A percentile compares a stretch with the other conserved stretches of the same genome.
Conservation (phyloP, 2,888 invertebrate genomes). For the Deroplatys truncata region DNA sequence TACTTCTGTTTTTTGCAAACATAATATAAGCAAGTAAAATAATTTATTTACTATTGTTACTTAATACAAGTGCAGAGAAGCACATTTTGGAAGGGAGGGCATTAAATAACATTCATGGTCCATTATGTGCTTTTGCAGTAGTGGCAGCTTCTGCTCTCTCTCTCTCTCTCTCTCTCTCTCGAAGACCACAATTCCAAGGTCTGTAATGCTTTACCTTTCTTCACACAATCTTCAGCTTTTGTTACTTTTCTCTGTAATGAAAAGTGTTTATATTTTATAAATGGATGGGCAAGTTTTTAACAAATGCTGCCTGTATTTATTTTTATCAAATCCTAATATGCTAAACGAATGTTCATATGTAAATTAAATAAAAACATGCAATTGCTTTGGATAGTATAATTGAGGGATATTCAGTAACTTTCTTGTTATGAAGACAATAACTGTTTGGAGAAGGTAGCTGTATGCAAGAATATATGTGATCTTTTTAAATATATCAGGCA, state of each 20-base stretch:
- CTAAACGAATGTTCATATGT: not conserved
- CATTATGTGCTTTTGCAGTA: not conserved
- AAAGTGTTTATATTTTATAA: not conserved
- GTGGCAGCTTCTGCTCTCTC: slow-evolving; percentile 45
- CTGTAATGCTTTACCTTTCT: slow-evolving; percentile 53
- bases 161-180: slow-evolving; percentile 45
- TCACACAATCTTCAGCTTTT: slow-evolving; percentile 49
- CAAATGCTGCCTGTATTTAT: not conserved
- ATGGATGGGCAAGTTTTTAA: not conserved
- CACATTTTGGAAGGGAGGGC: too few relatives aligned
- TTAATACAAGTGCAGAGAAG: not conserved
- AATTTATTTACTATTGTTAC: not conserved
- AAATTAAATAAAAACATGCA: not conserved
- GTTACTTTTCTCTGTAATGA: not conserved
- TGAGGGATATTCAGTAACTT: too few relatives aligned
- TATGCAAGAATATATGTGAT: too few relatives aligned
- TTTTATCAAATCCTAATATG: not conserved
- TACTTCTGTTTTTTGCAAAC: too few relatives aligned
- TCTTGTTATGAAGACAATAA: too few relatives aligned
- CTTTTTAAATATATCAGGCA: too few relatives aligned
- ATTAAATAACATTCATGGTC: too few relatives aligned
- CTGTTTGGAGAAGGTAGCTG: too few relatives aligned
- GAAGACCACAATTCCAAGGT: slow-evolving; percentile 49
- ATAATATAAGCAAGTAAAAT: too few relatives aligned
- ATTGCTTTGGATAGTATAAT: too few relatives aligned